phyloP scores from a whole-genome alignment of 2,888 invertebrate genomes.

The Altica lythri region DNA sequence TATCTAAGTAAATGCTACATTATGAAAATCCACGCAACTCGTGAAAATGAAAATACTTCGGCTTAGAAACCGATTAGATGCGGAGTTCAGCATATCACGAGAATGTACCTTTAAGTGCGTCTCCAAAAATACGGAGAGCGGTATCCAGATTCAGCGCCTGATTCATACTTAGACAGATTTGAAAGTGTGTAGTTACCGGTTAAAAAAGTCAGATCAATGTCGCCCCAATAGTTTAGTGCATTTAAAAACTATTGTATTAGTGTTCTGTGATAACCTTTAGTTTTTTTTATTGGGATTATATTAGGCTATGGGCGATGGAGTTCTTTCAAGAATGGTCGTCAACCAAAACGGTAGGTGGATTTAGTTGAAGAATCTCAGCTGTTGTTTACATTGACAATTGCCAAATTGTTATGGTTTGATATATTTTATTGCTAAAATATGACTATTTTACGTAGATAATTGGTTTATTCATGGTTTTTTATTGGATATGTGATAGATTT shows the following conservation, averaged over 20 bases:
- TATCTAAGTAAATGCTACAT: conserved; percentile 8
- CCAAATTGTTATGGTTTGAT: conserved; percentile 8
- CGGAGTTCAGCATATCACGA: conserved; percentile 25
- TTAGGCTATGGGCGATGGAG: conserved; percentile 56
- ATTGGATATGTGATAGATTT: no score
- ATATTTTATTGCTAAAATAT: conserved; percentile 1
- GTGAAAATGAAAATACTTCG: conserved; percentile 14
- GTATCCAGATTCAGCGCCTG: conserved; percentile 15
- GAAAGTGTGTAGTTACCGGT: neutral
- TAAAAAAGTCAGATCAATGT: neutral
- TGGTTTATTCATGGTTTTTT: no score
- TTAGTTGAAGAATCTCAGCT: conserved; percentile 3
- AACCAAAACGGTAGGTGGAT: conserved; percentile 22
- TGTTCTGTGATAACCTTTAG: conserved; percentile 24
- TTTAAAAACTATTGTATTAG: conserved; percentile 2
- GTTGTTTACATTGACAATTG: conserved; percentile 23
- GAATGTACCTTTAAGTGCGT: conserved; percentile 49
- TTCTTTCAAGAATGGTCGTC: conserved; percentile 57
- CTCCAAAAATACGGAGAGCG: conserved; percentile 51
- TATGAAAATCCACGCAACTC: conserved; percentile 9
- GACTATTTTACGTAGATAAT: no score
- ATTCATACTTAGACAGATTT: conserved; percentile 21
- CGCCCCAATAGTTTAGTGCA: conserved; percentile 2
- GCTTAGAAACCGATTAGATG: conserved; percentile 23
- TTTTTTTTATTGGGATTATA: conserved; percentile 28